These are phyloP conservation scores for Trichomalopsis sarcophagae DNA, from an alignment of 1,140 invertebrate species.

Conservation along the genomic window DNA sequence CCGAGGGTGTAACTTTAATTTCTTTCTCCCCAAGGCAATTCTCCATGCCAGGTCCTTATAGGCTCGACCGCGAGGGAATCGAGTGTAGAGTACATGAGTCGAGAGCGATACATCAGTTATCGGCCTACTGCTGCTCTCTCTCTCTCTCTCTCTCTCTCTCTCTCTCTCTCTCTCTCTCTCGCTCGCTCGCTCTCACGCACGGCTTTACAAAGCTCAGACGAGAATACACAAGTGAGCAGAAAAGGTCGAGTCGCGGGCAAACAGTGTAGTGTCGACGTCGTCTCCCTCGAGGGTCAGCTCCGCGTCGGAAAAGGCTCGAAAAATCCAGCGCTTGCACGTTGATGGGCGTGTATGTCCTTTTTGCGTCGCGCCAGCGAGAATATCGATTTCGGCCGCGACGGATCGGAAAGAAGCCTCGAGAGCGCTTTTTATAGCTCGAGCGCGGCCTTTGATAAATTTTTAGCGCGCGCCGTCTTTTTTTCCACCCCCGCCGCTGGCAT, in stretches of 20 bases:
- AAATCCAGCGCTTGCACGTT: neutral
- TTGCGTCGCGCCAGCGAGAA: slow-evolving; percentile 10
- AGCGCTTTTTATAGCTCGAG: slow-evolving; percentile 21
- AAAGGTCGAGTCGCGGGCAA: no score
- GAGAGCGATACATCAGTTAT: slow-evolving; percentile 34
- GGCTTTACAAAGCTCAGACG: neutral
- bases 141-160: neutral
- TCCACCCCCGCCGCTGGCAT: slow-evolving; percentile 24
- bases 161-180: neutral
- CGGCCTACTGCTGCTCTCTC: neutral
- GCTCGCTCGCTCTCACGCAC: neutral
- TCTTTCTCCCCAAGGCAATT: slow-evolving; percentile 33
- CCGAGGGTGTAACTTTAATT: slow-evolving; percentile 35
- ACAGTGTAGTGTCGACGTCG: no score
- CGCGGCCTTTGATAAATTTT: slow-evolving; percentile 46
- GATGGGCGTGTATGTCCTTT: neutral
- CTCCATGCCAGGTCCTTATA: neutral
- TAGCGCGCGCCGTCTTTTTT: slow-evolving; percentile 2
- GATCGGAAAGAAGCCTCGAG: slow-evolving; percentile 8
- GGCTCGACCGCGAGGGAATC: slow-evolving; percentile 13
- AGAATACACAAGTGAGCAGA: no score
- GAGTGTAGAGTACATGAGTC: neutral
- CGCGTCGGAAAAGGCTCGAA: no score
- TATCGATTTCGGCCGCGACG: slow-evolving; percentile 41
- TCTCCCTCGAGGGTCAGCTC: no score